Conservation (phyloP, 1,140 invertebrate genomes). For the Meloidogyne hapla region DNA sequence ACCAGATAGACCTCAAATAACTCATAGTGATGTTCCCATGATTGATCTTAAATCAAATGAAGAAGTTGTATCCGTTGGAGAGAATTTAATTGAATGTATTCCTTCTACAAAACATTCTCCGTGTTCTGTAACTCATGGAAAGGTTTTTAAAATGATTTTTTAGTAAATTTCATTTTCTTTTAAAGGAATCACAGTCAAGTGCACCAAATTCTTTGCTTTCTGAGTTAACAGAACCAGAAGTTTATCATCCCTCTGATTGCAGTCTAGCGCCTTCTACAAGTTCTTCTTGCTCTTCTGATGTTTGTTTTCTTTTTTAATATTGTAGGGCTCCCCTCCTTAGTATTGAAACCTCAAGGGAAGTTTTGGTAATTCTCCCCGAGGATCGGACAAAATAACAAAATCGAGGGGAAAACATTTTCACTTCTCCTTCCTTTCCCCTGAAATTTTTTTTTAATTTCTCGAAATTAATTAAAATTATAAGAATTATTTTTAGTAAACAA, state of each 20-base stretch:
- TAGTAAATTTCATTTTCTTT: too few relatives aligned
- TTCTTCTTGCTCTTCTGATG: conserved; percentile 22
- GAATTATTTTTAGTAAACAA: too few relatives aligned
- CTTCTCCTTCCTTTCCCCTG: too few relatives aligned
- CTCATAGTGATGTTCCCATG: not conserved
- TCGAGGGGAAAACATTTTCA: too few relatives aligned
- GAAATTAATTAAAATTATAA: too few relatives aligned
- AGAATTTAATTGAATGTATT: not conserved
- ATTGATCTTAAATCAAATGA: not conserved
- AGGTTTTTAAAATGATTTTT: not conserved
- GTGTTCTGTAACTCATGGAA: not conserved
- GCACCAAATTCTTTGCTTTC: conserved; percentile 2
- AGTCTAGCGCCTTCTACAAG: conserved; percentile 24
- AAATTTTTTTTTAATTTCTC: too few relatives aligned
- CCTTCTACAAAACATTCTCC: not conserved
- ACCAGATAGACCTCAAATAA: not conserved
- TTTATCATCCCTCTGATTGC: conserved; percentile 26
- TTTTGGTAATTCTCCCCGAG: too few relatives aligned
- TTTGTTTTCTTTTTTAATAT: conserved; percentile 2
- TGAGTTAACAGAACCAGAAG: conserved; percentile 19
- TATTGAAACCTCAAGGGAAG: too few relatives aligned
- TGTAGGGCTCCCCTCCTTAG: not conserved
- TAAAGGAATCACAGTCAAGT: not conserved
- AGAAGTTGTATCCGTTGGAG: not conserved
- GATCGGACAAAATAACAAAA: too few relatives aligned